Conservation (phyloP, 2,888 invertebrate genomes). For the Oscheius sp. region DNA sequence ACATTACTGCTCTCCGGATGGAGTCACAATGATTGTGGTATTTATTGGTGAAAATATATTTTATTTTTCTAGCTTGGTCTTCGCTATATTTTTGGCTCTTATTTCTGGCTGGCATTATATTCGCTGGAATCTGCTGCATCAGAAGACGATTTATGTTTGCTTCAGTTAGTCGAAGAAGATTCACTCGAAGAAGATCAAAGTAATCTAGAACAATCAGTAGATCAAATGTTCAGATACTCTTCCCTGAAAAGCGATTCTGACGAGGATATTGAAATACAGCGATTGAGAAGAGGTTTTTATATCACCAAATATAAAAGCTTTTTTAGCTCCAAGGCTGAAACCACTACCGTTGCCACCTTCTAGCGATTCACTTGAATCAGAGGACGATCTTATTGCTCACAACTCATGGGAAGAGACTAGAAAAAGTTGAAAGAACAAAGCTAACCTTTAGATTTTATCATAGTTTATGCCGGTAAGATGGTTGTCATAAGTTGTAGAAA, state of each 20-base stretch:
- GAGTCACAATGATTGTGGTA: slow-evolving; percentile 30
- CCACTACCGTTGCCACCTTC: slow-evolving; percentile 30
- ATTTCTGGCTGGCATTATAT: neutral
- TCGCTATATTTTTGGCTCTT: slow-evolving; percentile 31
- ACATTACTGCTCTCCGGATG: slow-evolving; percentile 17
- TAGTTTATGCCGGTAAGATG: too few species aligned
- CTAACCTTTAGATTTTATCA: too few species aligned
- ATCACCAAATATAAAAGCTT: neutral
- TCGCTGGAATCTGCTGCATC: neutral
- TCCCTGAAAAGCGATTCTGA: slow-evolving; percentile 25
- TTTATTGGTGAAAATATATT: neutral
- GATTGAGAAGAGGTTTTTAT: neutral
- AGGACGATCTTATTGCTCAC: slow-evolving; percentile 11
- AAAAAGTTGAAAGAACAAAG: neutral
- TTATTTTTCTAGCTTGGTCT: slow-evolving; percentile 29
- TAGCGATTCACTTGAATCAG: slow-evolving; percentile 27
- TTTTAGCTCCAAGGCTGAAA: slow-evolving; percentile 25
- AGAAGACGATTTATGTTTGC: slow-evolving; percentile 5
- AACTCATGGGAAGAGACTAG: slow-evolving; percentile 3
- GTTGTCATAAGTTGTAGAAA: too few species aligned
- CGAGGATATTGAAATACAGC: neutral
- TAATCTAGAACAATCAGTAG: neutral
- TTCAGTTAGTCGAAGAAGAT: slow-evolving; percentile 11
- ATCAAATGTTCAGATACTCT: slow-evolving; percentile 5
- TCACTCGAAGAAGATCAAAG: slow-evolving; percentile 17